Evolutionary conservation across 2,888 invertebrate genomes (phyloP).

Genomic region (Lapara coniferarum): DNA sequence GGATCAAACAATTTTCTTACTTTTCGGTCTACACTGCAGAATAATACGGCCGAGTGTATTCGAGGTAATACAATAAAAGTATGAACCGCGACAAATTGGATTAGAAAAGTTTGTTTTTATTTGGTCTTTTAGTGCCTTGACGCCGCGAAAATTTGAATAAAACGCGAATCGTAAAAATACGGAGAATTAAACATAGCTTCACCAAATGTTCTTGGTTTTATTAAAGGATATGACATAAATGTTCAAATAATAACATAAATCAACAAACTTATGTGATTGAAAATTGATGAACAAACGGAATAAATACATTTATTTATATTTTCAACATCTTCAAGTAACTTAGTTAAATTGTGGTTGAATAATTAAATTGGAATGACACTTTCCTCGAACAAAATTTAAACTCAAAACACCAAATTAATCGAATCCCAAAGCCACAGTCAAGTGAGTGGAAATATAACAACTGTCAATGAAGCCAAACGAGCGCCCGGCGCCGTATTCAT

Average conservation of each 20-base stretch:
- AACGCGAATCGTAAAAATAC: slow-evolving; percentile 11
- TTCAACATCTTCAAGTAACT: not conserved
- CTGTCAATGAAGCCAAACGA: slow-evolving; percentile 38
- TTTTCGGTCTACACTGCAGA: slow-evolving; percentile 64
- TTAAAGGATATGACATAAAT: not conserved
- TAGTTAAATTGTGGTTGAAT: not conserved
- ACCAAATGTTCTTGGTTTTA: not conserved
- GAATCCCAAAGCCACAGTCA: slow-evolving; percentile 31
- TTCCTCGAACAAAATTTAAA: not conserved
- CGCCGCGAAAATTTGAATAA: slow-evolving; percentile 17
- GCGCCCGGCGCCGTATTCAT: slow-evolving; percentile 35
- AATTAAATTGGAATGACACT: not conserved
- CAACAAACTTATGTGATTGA: too few relatives aligned
- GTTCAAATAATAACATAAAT: too few relatives aligned
- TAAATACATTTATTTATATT: not conserved
- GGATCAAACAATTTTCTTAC: slow-evolving; percentile 76
- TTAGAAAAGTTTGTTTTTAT: slow-evolving; percentile 68
- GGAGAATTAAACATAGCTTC: not conserved
- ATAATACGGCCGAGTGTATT: slow-evolving; percentile 71
- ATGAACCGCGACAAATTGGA: slow-evolving; percentile 78
- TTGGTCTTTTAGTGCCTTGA: slow-evolving; percentile 51
- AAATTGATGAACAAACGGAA: not conserved
- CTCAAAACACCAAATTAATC: slow-evolving; percentile 38
- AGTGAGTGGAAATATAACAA: slow-evolving; percentile 36
- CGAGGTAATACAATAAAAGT: slow-evolving; percentile 73